Conservation (phyloP, 1,140 invertebrate species). For the Pristionchus pacificus region DNA sequence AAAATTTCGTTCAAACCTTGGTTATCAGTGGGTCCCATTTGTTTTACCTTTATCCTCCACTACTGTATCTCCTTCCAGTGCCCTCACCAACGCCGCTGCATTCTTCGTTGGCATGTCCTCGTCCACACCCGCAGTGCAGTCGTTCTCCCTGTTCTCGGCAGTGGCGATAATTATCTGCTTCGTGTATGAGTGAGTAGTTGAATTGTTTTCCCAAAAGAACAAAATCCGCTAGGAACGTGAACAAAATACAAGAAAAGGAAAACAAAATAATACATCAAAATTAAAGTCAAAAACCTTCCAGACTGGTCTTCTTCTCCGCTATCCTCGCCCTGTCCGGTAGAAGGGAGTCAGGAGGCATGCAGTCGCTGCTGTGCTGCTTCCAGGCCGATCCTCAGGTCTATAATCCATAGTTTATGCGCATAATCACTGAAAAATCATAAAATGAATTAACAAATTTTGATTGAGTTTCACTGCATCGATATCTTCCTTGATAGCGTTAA, state of each 20-base stretch:
- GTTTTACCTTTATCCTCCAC: too few relatives aligned
- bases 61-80: slow-evolving; percentile 40
- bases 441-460: too few relatives aligned
- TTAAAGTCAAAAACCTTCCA: too few relatives aligned
- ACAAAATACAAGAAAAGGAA: neutral
- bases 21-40: too few relatives aligned
- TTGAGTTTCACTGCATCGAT: too few relatives aligned
- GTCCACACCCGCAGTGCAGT: slow-evolving; percentile 81
- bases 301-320: slow-evolving; percentile 59
- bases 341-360: slow-evolving; percentile 38
- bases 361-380: slow-evolving; percentile 46
- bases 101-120: slow-evolving; percentile 86
- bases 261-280: neutral
- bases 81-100: slow-evolving; percentile 90
- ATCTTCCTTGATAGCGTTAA: too few relatives aligned
- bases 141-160: slow-evolving; percentile 64
- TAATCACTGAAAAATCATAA: too few relatives aligned
- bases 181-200: slow-evolving; percentile 69
- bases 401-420: neutral
- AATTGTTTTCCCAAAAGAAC: neutral
- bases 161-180: slow-evolving; percentile 87
- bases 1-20: too few relatives aligned
- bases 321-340: slow-evolving; percentile 73
- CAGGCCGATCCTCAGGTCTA: slow-evolving; percentile 39
- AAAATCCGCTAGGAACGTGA: neutral